Evolutionary conservation across 1,140 invertebrate species (phyloP).

Genomic region (Oreohelix idahoensis): DNA sequence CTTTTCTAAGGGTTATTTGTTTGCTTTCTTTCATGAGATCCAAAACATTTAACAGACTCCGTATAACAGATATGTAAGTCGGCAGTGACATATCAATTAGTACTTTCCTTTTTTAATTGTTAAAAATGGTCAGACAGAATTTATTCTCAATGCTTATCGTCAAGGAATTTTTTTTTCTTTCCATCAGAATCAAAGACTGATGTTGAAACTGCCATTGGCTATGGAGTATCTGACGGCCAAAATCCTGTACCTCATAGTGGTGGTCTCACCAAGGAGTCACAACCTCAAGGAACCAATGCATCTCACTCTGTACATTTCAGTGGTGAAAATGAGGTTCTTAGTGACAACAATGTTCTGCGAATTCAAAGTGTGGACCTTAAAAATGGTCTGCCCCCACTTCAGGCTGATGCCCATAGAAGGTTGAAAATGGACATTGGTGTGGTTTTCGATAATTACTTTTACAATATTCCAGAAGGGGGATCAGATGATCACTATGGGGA

Average conservation of each 20-base stretch:
- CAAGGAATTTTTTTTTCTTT: neutral
- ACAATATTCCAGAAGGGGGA: conserved; percentile 33
- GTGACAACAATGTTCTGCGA: neutral
- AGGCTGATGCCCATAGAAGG: conserved; percentile 8
- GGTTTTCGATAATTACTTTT: neutral
- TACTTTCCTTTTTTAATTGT: too few relatives aligned
- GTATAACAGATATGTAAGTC: too few relatives aligned
- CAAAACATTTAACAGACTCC: too few relatives aligned
- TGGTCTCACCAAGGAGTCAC: neutral
- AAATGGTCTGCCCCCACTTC: conserved; percentile 7
- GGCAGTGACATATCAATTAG: too few relatives aligned
- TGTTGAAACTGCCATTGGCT: neutral
- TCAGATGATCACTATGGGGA: neutral
- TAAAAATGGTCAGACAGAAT: too few relatives aligned
- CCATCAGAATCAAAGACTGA: neutral
- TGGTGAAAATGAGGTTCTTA: neutral
- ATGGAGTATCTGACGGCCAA: neutral
- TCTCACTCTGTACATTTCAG: too few relatives aligned
- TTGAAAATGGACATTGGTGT: neutral
- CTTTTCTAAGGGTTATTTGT: too few relatives aligned
- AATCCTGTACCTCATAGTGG: neutral
- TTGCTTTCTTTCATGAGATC: too few relatives aligned
- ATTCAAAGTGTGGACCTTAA: conserved; percentile 30
- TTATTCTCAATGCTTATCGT: too few relatives aligned
- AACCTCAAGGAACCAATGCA: too few relatives aligned